Evolutionary conservation across 2,888 invertebrate species (phyloP).

Genomic region (Trachelus stipa): DNA sequence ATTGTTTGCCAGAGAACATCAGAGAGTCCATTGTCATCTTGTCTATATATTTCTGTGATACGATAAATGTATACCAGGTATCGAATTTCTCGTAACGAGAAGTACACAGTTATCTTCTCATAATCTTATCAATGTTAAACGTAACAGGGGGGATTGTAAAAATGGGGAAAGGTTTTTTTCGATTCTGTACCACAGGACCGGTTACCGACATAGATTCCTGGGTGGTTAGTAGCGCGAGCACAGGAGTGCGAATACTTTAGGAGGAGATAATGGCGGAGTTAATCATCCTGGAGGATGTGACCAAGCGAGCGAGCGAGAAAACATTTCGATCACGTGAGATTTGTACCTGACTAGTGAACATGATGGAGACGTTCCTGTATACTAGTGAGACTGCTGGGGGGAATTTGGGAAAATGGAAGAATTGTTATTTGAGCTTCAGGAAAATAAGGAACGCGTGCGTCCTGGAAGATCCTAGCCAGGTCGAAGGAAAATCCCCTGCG

Average conservation of each 20-base stretch:
- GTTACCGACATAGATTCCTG: background rate
- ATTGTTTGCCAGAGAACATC: background rate
- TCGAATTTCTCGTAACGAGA: background rate
- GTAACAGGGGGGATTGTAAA: background rate
- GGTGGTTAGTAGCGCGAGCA: background rate
- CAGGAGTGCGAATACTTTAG: background rate
- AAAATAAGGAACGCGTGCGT: conserved; percentile 9
- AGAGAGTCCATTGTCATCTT: background rate
- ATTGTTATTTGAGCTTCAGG: conserved; percentile 23
- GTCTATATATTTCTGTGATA: background rate
- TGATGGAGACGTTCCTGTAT: background rate
- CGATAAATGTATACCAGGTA: background rate
- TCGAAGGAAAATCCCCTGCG: background rate
- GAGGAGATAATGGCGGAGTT: background rate
- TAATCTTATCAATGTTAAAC: background rate
- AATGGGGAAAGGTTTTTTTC: background rate
- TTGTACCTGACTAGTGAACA: background rate
- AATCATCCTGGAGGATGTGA: background rate
- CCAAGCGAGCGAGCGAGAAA: background rate
- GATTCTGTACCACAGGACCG: background rate
- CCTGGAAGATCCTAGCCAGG: background rate
- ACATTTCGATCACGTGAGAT: background rate
- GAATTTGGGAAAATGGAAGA: conserved; percentile 8
- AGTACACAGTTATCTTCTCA: background rate
- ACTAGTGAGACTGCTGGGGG: background rate